phyloP scores from a whole-genome alignment of 2,888 invertebrate species.

The Lottia scabra region DNA sequence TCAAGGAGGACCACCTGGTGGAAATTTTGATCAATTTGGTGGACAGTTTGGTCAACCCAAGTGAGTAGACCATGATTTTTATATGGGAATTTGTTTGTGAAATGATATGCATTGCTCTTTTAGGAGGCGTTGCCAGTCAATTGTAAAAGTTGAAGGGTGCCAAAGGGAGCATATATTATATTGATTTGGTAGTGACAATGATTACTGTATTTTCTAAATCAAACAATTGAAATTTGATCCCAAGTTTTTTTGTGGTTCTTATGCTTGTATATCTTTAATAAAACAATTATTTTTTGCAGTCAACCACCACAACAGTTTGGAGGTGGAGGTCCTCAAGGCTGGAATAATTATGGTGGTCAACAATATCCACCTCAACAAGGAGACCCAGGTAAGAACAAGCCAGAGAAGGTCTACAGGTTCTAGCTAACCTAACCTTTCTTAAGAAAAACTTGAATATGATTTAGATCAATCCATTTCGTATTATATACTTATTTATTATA shows the following conservation, averaged over 20 bases:
- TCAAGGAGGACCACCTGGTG: slow-evolving; percentile 46
- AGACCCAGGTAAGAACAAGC: slow-evolving; percentile 32
- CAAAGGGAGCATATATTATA: too few species aligned
- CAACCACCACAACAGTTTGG: slow-evolving; percentile 51
- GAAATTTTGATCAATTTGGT: slow-evolving; percentile 48
- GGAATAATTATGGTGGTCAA: slow-evolving; percentile 52
- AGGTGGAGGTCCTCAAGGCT: slow-evolving; percentile 61
- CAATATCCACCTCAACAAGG: slow-evolving; percentile 28
- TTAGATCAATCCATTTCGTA: too few species aligned
- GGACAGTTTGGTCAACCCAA: slow-evolving; percentile 50
- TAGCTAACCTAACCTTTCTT: background rate
- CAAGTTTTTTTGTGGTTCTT: too few species aligned
- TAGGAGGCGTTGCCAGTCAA: background rate
- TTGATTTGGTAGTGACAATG: too few species aligned
- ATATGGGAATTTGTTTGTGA: too few species aligned
- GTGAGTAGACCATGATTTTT: slow-evolving; percentile 38
- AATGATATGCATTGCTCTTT: background rate
- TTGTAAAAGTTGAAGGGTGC: too few species aligned
- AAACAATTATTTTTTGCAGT: slow-evolving; percentile 28
- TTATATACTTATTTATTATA: too few species aligned
- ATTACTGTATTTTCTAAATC: background rate
- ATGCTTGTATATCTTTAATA: too few species aligned
- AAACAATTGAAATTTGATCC: background rate
- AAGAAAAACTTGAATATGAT: background rate
- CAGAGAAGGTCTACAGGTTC: too few species aligned